Evolutionary conservation across 2,113 vertebrate genomes (phyloP), one percentile per base, ranked within the genome.

Genomic region (Mirza zaza): DNA sequence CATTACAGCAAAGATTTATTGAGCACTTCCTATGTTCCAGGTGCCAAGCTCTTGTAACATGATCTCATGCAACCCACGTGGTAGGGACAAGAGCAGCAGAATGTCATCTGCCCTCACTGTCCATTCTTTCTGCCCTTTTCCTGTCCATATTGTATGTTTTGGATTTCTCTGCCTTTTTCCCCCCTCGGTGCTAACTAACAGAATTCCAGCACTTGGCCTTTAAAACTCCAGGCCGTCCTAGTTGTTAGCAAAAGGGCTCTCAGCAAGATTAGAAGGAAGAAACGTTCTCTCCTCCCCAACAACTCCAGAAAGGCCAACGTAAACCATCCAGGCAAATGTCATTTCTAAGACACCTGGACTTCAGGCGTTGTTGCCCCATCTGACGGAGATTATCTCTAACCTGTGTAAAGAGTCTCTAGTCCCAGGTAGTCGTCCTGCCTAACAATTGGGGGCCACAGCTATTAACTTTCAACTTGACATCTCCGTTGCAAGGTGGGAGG

Each of bases 71-170:
- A 48, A 3, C 55, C 80, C 36, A 5, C 0, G 27, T 20, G 3
- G 42, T 11, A n/a, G 52, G 20, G 27, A 29, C 0, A 1, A 52
- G 87, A 55, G 52, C 34, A 2, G 57, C 34, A 27, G 52, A 15
- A 17, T 23, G 10, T 23, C 7, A 8, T 2, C 5, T 15, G 39
- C 18, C 18, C 17, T 15, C 36, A 0, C 9, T 0, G 45, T 25
- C 82, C 34, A 8, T 50, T 39, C 67, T 85, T 70, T 79, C 87
- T 80, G 18, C 63, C 79, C 70, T 85, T 61, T 68, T 55, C 48
- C 96, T 67, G 42, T 42, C 27, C 50, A 21, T 57, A 34, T 5
- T 32, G 67, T 21, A 68, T 29, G 32, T 29, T 90, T 48, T 52
- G 73, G 36, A 61, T 52, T 88, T 86, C 63, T 71, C 34, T 34